Evolutionary conservation across 2,888 invertebrate species (phyloP).

Genomic region (Caenorhabditis doughertyi): DNA sequence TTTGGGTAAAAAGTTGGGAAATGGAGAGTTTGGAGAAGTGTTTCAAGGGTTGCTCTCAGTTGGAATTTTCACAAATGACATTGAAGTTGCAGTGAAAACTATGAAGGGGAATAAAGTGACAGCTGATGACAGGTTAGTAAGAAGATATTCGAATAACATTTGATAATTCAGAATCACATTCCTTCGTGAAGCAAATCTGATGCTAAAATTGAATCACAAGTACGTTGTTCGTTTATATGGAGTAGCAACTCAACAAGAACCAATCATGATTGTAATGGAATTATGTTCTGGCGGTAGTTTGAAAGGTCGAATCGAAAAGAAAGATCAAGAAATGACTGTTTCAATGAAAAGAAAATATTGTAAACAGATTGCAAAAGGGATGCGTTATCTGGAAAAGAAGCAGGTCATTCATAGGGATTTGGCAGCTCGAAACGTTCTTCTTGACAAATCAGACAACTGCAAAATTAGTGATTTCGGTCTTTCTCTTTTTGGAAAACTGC

Average conservation of each 20-base stretch:
- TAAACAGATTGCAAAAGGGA: slow-evolving; percentile 69
- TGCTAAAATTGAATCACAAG: slow-evolving; percentile 74
- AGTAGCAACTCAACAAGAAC: slow-evolving; percentile 73
- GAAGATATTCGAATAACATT: neutral
- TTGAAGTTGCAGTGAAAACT: slow-evolving; percentile 75
- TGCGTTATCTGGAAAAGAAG: slow-evolving; percentile 73
- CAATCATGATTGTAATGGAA: slow-evolving; percentile 79
- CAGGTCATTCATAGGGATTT: slow-evolving; percentile 74
- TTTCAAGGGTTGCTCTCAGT: slow-evolving; percentile 64
- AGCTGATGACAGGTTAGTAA: slow-evolving; percentile 67
- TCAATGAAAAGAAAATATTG: slow-evolving; percentile 60
- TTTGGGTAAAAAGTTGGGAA: slow-evolving; percentile 69
- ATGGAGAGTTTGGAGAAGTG: slow-evolving; percentile 76
- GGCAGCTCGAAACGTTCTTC: slow-evolving; percentile 72
- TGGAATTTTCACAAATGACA: slow-evolving; percentile 71
- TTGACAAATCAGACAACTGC: slow-evolving; percentile 63
- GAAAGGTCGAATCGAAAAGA: slow-evolving; percentile 37
- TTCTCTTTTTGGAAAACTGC: slow-evolving; percentile 69
- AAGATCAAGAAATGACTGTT: slow-evolving; percentile 1
- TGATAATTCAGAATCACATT: slow-evolving; percentile 67
- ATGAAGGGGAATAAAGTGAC: slow-evolving; percentile 68
- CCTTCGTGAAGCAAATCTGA: slow-evolving; percentile 76
- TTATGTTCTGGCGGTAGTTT: slow-evolving; percentile 70
- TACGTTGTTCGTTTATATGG: slow-evolving; percentile 73
- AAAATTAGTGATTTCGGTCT: slow-evolving; percentile 78